Percentiles rank a stretch among this genome's conserved stretches.
These are phyloP conservation scores for Olivierus martensii DNA, from an alignment of 1,140 invertebrate genomes.

Conservation along the genomic window DNA sequence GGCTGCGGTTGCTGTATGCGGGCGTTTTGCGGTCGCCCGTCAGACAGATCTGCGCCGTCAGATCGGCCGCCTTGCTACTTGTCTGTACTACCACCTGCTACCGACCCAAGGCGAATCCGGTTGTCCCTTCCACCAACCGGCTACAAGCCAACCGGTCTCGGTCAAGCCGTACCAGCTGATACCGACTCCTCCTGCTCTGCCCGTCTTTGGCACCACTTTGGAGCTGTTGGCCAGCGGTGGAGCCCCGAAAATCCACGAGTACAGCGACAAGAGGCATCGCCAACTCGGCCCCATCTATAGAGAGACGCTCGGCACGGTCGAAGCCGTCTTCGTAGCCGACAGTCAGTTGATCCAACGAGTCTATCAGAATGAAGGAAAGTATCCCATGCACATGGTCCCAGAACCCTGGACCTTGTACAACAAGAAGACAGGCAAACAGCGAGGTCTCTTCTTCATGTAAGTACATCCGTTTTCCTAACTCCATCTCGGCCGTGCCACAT, in stretches of 20 bases:
- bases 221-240: conserved; percentile 38
- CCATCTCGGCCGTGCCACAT: neutral
- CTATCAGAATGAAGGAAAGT: conserved; percentile 58
- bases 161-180: conserved; percentile 18
- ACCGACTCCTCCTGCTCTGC: conserved; percentile 35
- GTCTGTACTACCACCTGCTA: no score
- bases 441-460: conserved; percentile 78
- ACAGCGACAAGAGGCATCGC: conserved; percentile 52
- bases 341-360: conserved; percentile 49
- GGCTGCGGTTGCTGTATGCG: no score
- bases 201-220: conserved; percentile 39
- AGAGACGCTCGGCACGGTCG: conserved; percentile 48
- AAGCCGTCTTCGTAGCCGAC: conserved; percentile 55
- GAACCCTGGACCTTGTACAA: conserved; percentile 71
- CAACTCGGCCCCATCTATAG: conserved; percentile 57
- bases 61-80: no score
- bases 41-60: no score
- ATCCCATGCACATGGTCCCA: conserved; percentile 60
- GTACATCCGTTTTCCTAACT: conserved; percentile 25
- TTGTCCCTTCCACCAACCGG: no score
- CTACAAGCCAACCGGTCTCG: no score
- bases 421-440: conserved; percentile 45
- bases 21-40: no score
- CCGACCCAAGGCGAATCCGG: no score
- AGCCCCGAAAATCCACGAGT: conserved; percentile 45